Percentiles rank a stretch among this genome's conserved stretches.
Conservation (phyloP, 2,113 vertebrate genomes). For the Malurus melanocephalus region DNA sequence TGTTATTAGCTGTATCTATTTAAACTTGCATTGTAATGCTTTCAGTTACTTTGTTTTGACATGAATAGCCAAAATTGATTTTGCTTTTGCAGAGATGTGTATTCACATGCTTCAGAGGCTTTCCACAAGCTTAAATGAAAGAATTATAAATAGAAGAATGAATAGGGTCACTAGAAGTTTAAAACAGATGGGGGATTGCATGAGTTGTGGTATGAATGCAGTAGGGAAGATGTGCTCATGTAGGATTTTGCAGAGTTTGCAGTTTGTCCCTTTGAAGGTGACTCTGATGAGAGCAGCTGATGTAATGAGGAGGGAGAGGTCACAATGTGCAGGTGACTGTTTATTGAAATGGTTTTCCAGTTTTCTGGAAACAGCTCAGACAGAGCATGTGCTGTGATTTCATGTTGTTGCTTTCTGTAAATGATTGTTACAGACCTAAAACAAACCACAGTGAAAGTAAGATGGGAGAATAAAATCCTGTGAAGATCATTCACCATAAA, state of each 20-base stretch:
- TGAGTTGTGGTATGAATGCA: not conserved
- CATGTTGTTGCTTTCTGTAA: not conserved
- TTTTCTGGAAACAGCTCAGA: not conserved
- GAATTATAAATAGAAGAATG: constrained; percentile 10
- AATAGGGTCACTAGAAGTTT: not conserved
- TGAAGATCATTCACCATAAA: not conserved
- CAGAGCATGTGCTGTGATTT: not conserved
- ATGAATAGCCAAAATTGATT: not conserved
- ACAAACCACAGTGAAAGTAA: not conserved
- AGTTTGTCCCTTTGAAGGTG: not conserved
- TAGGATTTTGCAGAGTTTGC: not conserved
- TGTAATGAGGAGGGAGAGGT: not conserved
- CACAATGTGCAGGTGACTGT: not conserved
- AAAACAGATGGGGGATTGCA: not conserved
- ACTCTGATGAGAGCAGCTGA: not conserved
- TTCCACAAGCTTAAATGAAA: not conserved
- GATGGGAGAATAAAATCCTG: not conserved
- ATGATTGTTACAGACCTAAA: not conserved
- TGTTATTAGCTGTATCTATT: not conserved
- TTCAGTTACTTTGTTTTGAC: constrained; percentile 7
- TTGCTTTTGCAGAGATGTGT: not conserved
- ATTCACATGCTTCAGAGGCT: not conserved
- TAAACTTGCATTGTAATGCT: not conserved
- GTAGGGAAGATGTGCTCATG: not conserved
- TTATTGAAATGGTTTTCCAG: not conserved